Evolutionary conservation across 2,113 vertebrate species (phyloP).

Genomic region (Thermophis baileyi): DNA sequence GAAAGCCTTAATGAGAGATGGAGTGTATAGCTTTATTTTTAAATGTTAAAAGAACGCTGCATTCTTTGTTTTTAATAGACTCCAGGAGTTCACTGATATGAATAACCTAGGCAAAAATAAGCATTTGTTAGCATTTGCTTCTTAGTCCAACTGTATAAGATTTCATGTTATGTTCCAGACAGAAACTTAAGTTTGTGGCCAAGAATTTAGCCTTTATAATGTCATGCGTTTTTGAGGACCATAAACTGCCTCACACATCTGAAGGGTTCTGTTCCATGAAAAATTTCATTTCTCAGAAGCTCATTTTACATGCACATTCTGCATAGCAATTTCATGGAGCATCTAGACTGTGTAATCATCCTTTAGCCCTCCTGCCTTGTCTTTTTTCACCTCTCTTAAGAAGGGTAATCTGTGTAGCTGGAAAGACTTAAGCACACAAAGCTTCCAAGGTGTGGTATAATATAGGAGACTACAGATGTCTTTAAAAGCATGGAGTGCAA

Average conservation of each 20-base stretch:
- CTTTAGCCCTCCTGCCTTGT: neutral
- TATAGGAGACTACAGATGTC: neutral
- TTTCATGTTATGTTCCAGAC: neutral
- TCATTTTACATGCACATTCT: neutral
- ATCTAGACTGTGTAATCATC: neutral
- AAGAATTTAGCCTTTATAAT: neutral
- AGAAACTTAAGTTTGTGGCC: neutral
- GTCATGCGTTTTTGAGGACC: neutral
- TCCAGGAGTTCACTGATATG: constrained; percentile 15
- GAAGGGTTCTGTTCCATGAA: neutral
- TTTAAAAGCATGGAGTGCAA: neutral
- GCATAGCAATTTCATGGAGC: neutral
- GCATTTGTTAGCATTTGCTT: neutral
- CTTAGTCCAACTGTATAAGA: neutral
- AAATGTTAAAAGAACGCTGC: neutral
- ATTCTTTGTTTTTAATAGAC: neutral
- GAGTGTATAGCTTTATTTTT: constrained; percentile 17
- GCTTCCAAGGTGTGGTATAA: neutral
- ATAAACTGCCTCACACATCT: neutral
- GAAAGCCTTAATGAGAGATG: constrained; percentile 48
- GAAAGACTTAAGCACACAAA: neutral
- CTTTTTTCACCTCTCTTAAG: neutral
- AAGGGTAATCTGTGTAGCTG: neutral
- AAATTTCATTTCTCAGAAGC: neutral
- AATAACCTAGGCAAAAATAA: neutral